These are phyloP conservation scores for Lasius platythorax DNA, from an alignment of 2,888 invertebrate genomes.

Conservation along the genomic window DNA sequence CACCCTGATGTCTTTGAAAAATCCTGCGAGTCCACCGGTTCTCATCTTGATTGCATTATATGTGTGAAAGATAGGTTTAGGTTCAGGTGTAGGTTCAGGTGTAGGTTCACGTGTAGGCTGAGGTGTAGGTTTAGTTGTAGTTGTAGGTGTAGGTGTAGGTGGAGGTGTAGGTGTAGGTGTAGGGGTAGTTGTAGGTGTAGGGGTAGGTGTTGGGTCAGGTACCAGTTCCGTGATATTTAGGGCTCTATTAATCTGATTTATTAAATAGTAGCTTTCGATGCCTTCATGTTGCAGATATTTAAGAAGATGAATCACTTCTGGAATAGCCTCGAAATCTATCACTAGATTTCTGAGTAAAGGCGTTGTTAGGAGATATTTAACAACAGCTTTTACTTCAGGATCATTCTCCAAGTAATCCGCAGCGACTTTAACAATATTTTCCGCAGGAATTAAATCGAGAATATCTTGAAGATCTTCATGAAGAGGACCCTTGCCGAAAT, in stretches of 20 bases:
- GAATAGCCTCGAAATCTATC: conserved; percentile 74
- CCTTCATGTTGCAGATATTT: conserved; percentile 75
- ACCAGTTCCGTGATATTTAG: conserved; percentile 61
- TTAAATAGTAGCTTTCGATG: conserved; percentile 66
- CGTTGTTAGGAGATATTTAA: conserved; percentile 59
- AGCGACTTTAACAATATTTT: conserved; percentile 18
- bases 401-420: conserved; percentile 70
- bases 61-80: neutral
- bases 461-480: conserved; percentile 80
- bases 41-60: neutral
- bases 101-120: neutral
- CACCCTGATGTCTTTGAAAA: conserved; percentile 75
- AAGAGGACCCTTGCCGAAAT: conserved; percentile 65
- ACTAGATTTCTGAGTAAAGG: conserved; percentile 74
- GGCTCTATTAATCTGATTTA: conserved; percentile 75
- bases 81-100: neutral
- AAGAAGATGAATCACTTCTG: conserved; percentile 72
- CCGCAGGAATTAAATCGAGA: conserved; percentile 69
- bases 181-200: neutral
- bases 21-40: conserved; percentile 72
- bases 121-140: neutral
- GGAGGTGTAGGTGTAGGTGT: neutral
- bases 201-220: too few species aligned
- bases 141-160: neutral
- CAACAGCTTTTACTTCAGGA: conserved; percentile 68